phyloP scores from a whole-genome alignment of 2,797 vertebrate genomes.

The Cynopterus sphinx region DNA sequence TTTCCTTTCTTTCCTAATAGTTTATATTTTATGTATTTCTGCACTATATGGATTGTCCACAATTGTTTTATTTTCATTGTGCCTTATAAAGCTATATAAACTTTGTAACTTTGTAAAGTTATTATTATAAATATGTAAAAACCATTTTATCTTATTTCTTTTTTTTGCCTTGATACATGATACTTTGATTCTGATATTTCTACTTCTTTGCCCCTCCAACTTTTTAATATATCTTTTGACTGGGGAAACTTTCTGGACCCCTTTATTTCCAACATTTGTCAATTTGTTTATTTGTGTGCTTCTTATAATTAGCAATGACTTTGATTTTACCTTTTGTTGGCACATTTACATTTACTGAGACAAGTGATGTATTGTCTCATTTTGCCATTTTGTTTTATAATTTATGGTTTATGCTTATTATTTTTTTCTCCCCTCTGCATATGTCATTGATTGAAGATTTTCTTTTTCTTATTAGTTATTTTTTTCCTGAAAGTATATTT shows the following conservation, averaged over 20 bases:
- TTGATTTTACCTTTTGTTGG: background rate
- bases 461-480: background rate
- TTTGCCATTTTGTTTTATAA: constrained; percentile 31
- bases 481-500: background rate
- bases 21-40: background rate
- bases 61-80: background rate
- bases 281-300: background rate
- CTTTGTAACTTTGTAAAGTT: background rate
- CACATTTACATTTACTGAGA: background rate
- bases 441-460: background rate
- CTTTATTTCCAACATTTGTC: background rate
- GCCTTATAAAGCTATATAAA: background rate
- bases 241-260: background rate
- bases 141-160: background rate
- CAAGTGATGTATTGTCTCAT: background rate
- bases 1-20: background rate
- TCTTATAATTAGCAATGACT: background rate
- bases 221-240: background rate
- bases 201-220: background rate
- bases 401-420: background rate
- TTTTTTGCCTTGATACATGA: background rate
- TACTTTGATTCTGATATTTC: background rate
- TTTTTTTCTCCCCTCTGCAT: background rate
- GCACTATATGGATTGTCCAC: background rate
- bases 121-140: background rate